phyloP scores from a whole-genome alignment of 53 echinoderm and acorn worm genomes.

The Holothuria leucospilota region DNA sequence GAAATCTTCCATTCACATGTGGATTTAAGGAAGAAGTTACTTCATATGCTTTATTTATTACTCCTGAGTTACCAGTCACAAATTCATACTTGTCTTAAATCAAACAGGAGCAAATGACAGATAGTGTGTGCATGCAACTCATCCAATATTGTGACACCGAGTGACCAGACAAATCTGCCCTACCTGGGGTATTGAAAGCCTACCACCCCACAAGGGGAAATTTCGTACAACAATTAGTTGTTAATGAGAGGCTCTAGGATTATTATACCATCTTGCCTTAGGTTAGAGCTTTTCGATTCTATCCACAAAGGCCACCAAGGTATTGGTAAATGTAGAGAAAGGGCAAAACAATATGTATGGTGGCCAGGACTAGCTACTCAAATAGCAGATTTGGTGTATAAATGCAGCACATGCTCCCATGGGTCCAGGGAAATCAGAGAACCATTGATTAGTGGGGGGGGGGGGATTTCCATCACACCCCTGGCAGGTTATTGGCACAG shows the following conservation, averaged over 20 bases:
- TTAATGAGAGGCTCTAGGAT: slow-evolving; percentile 58
- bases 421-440: background rate
- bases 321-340: slow-evolving; percentile 64
- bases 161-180: slow-evolving; percentile 45
- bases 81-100: slow-evolving; percentile 42
- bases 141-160: slow-evolving; percentile 45
- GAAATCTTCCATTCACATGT: background rate
- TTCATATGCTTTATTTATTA: slow-evolving; percentile 34
- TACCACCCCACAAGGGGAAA: slow-evolving; percentile 28
- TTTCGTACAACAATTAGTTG: slow-evolving; percentile 21
- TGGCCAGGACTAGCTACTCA: background rate
- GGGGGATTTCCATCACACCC: too few relatives aligned
- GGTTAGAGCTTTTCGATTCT: slow-evolving; percentile 32
- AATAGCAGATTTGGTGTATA: slow-evolving; percentile 48
- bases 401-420: slow-evolving; percentile 33
- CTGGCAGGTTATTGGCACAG: slow-evolving; percentile 41
- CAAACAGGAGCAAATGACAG: slow-evolving; percentile 33
- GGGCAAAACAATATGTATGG: background rate
- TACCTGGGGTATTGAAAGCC: slow-evolving; percentile 3
- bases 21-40: slow-evolving; percentile 42
- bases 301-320: slow-evolving; percentile 29
- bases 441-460: background rate
- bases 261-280: slow-evolving; percentile 49
- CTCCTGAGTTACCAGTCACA: slow-evolving; percentile 53
- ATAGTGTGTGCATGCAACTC: slow-evolving; percentile 49